Conservation (phyloP, 2,888 invertebrate genomes). For the Autographa gamma region DNA sequence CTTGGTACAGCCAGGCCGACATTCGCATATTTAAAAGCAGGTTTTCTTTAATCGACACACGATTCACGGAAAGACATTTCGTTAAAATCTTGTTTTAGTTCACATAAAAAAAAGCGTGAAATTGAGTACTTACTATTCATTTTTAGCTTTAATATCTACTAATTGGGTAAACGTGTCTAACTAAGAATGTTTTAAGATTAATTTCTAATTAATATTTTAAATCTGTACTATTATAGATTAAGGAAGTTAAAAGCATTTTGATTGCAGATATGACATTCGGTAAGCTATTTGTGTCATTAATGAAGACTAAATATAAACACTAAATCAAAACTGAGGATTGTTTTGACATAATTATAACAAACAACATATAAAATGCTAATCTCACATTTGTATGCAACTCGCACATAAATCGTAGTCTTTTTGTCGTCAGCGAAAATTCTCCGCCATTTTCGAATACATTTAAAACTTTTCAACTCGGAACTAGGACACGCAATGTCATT, state of each 20-base stretch:
- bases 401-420: background rate
- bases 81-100: background rate
- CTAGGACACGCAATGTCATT: conserved; percentile 2
- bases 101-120: background rate
- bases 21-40: conserved; percentile 2
- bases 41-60: background rate
- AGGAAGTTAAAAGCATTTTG: too few species aligned
- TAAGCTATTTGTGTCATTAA: too few species aligned
- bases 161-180: conserved; percentile 3
- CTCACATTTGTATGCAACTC: background rate
- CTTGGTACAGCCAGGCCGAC: background rate
- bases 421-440: background rate
- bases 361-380: background rate
- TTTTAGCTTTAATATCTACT: background rate
- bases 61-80: conserved; percentile 1
- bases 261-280: too few species aligned
- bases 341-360: background rate
- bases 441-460: background rate
- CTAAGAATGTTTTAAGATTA: background rate
- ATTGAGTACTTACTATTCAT: background rate
- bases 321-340: too few species aligned
- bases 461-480: background rate
- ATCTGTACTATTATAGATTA: too few species aligned
- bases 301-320: too few species aligned
- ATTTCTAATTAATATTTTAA: background rate